phyloP scores from a whole-genome alignment of 2,113 vertebrate genomes.

The Paralichthys olivaceus region DNA sequence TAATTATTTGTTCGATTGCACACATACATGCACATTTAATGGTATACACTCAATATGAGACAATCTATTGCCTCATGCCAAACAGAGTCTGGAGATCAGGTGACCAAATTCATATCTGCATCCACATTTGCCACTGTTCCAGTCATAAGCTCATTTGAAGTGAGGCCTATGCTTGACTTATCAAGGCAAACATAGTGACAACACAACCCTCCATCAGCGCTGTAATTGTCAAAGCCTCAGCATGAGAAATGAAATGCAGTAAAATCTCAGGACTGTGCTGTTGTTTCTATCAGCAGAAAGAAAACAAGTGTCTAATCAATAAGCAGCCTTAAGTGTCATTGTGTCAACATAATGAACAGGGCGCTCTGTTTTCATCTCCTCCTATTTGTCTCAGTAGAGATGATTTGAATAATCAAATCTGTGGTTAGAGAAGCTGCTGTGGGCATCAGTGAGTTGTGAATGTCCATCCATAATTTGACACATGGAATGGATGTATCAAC shows the following conservation, averaged over 20 bases:
- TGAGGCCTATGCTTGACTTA: slow-evolving; percentile 52
- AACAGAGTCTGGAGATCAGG: slow-evolving; percentile 24
- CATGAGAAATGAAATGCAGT: slow-evolving; percentile 10
- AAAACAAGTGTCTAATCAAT: slow-evolving; percentile 5
- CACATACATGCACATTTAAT: background rate
- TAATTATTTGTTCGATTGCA: background rate
- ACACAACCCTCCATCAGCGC: slow-evolving; percentile 29
- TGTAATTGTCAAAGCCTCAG: slow-evolving; percentile 34
- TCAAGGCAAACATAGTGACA: slow-evolving; percentile 40
- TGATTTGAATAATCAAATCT: slow-evolving; percentile 46
- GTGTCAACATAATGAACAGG: slow-evolving; percentile 24
- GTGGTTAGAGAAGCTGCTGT: slow-evolving; percentile 13
- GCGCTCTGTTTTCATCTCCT: background rate
- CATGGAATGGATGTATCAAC: background rate
- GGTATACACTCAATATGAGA: background rate
- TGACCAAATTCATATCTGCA: slow-evolving; percentile 14
- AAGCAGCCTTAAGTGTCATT: background rate
- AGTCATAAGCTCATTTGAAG: slow-evolving; percentile 48
- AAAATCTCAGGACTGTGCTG: background rate
- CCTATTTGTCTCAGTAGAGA: slow-evolving; percentile 23
- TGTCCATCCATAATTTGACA: background rate
- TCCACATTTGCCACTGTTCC: background rate
- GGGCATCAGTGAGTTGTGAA: background rate
- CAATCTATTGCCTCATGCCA: background rate
- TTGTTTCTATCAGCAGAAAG: background rate